A percentile compares a stretch with the other conserved stretches of the same genome.
Conservation (phyloP, 1,140 invertebrate genomes). For the Lasioglossum albipes region DNA sequence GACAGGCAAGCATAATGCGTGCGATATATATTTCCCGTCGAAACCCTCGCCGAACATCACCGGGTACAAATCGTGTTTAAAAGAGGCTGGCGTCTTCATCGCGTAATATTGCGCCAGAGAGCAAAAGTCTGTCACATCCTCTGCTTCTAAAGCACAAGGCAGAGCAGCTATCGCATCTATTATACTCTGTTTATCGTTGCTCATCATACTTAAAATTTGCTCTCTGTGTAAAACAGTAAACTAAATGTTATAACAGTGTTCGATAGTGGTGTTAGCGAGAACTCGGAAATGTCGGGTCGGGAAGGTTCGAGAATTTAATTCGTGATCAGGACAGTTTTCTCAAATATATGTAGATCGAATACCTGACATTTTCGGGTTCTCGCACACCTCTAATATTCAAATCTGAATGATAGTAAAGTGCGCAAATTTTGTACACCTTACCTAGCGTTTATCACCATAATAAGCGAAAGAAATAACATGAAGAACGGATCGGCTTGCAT, state of each 20-base stretch:
- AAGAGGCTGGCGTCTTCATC: conserved; percentile 94
- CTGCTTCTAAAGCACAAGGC: conserved; percentile 92
- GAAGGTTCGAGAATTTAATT: too few relatives aligned
- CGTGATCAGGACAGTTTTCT: too few relatives aligned
- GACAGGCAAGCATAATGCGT: conserved; percentile 96
- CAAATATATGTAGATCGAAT: too few relatives aligned
- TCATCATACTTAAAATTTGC: conserved; percentile 90
- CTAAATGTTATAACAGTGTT: conserved; percentile 7
- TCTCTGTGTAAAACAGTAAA: conserved; percentile 82
- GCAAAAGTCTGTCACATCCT: conserved; percentile 98
- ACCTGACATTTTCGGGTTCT: too few relatives aligned
- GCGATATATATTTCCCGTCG: conserved; percentile 83
- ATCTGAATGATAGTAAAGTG: background rate
- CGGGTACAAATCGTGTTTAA: conserved; percentile 87
- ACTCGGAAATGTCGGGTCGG: too few relatives aligned
- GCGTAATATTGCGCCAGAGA: conserved; percentile 96
- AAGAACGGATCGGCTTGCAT: conserved; percentile 98
- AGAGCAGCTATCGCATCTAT: conserved; percentile 88
- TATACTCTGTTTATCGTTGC: conserved; percentile 86
- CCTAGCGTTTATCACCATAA: conserved; percentile 97
- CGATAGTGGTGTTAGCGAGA: background rate
- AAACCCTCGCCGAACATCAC: conserved; percentile 82
- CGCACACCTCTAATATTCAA: too few relatives aligned
- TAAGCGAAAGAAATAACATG: conserved; percentile 95
- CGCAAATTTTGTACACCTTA: conserved; percentile 67